Evolutionary conservation across 1,140 invertebrate genomes (phyloP).

Genomic region (Heliconius himera): DNA sequence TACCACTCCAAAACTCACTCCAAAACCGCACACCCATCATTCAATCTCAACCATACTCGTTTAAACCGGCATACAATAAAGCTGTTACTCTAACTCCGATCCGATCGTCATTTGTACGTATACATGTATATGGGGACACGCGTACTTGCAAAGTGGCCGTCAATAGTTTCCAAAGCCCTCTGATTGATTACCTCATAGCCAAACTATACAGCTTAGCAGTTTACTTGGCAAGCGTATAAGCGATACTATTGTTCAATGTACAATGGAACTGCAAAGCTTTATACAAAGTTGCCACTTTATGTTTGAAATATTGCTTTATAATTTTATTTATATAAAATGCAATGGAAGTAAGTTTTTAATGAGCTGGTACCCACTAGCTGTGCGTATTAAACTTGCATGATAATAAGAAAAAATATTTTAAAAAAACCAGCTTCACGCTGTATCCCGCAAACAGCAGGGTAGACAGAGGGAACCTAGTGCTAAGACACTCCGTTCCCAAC

Average conservation of each 20-base stretch:
- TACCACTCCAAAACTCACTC: not conserved
- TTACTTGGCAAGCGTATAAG: conserved; percentile 20
- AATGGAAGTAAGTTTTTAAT: not conserved
- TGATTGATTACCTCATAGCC: conserved; percentile 28
- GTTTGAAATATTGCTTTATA: not conserved
- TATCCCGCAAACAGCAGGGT: too few species aligned
- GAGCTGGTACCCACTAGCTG: not conserved
- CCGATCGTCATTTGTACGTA: not conserved
- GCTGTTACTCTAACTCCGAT: not conserved
- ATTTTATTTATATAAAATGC: not conserved
- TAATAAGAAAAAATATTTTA: too few species aligned
- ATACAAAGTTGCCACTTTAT: conserved; percentile 1
- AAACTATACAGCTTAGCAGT: conserved; percentile 27
- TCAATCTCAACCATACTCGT: not conserved
- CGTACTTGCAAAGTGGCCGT: conserved; percentile 4
- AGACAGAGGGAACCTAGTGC: too few species aligned
- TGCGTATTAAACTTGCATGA: too few species aligned
- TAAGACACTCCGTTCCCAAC: too few species aligned
- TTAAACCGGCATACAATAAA: not conserved
- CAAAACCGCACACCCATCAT: not conserved
- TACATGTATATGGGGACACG: not conserved
- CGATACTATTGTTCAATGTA: conserved; percentile 32
- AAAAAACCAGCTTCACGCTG: too few species aligned
- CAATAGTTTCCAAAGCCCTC: conserved; percentile 24
- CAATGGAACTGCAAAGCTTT: conserved; percentile 24